These are phyloP conservation scores for Tringa solitaria DNA, from an alignment of 2,113 vertebrate genomes.

Conservation along the genomic window DNA sequence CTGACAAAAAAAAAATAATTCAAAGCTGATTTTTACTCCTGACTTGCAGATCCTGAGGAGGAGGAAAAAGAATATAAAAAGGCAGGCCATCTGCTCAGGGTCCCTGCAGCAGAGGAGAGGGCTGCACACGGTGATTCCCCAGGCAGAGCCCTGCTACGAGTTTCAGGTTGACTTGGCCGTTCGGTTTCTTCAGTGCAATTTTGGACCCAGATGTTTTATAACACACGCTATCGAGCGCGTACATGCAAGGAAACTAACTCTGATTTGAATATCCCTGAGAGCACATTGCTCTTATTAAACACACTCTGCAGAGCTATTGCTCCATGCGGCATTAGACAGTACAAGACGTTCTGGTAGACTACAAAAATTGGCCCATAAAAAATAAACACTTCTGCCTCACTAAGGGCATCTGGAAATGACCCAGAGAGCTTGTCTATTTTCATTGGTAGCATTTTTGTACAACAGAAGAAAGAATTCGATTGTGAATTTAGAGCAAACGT, in stretches of 20 bases:
- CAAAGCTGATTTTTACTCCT: constrained; percentile 31
- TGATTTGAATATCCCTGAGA: constrained; percentile 49
- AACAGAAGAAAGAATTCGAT: neutral
- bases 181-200: neutral
- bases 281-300: constrained; percentile 46
- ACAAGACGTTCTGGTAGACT: constrained; percentile 42
- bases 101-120: neutral
- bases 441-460: constrained; percentile 26
- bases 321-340: constrained; percentile 28
- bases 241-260: constrained; percentile 22
- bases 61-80: neutral
- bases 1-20: neutral
- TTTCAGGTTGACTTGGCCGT: constrained; percentile 41
- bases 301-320: constrained; percentile 50
- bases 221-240: neutral
- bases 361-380: constrained; percentile 56
- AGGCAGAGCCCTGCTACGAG: neutral
- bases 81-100: constrained; percentile 40
- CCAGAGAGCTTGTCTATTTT: constrained; percentile 34
- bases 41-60: constrained; percentile 32
- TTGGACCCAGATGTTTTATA: constrained; percentile 55
- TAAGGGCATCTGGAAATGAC: constrained; percentile 59
- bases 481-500: constrained; percentile 17
- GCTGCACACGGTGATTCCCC: neutral
- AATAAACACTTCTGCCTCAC: constrained; percentile 56